Evolutionary conservation across 2,113 vertebrate genomes (phyloP).

Genomic region (Tinamus guttatus): DNA sequence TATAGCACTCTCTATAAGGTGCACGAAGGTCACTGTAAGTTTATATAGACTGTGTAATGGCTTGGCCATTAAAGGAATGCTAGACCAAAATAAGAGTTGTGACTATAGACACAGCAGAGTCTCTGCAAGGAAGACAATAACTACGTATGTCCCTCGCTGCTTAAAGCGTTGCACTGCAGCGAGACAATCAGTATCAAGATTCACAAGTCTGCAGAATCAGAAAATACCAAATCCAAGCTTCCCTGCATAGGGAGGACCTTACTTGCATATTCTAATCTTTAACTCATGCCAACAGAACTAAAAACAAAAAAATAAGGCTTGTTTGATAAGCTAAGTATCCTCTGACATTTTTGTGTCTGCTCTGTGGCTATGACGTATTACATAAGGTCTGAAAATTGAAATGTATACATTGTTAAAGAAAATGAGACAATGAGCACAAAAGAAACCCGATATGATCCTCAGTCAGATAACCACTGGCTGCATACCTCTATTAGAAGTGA

Average conservation of each 20-base stretch:
- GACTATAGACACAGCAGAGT: background rate
- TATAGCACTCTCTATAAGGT: background rate
- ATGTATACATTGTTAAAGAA: background rate
- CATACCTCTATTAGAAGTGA: background rate
- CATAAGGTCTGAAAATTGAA: background rate
- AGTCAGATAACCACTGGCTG: background rate
- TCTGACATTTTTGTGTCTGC: background rate
- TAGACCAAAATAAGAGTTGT: background rate
- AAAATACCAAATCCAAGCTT: background rate
- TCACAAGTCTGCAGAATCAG: background rate
- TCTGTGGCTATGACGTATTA: background rate
- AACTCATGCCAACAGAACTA: background rate
- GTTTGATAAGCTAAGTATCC: background rate
- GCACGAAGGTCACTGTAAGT: background rate
- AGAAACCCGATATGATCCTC: background rate
- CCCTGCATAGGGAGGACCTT: background rate
- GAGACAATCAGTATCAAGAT: background rate
- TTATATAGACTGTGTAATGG: background rate
- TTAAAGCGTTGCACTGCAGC: background rate
- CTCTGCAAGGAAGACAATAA: background rate
- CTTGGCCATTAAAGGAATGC: background rate
- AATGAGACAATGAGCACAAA: background rate
- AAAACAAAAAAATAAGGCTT: background rate
- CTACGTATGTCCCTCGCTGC: background rate
- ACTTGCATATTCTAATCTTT: background rate